Base-by-base conservation (phyloP, 2,797 vertebrate genomes). In the Falco naumanni region DNA sequence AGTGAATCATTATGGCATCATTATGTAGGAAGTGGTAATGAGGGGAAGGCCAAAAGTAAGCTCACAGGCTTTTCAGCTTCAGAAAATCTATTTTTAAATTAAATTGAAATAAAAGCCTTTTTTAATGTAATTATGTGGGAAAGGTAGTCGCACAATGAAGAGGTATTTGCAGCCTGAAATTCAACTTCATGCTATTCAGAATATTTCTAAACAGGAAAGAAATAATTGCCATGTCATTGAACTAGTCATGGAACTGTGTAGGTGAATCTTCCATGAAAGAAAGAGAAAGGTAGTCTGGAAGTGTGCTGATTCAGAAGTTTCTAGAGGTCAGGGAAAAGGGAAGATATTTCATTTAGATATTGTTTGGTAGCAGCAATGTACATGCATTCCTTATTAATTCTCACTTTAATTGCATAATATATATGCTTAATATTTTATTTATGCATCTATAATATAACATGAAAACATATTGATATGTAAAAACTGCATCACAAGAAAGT, bases 191-290 rank as follows among this genome's bases (percentile, higher is more conserved):
- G 18, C 26, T 71, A n/a, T 71, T 80, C 3, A 4, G 50, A 39
- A 28, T 93, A 66, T 87, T 92, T 90, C 66, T 82, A 89, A 93
- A 93, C 81, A 76, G 84, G 81, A 88, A 94, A 86, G 59, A 84
- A 83, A 93, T 41, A 43, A 14, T 85, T 93, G 47, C 69, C 9
- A 3, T 90, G 84, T 86, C 70, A 93, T 20, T 93, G 93, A 95
- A 57, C 54, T 29, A 29, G 18, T 54, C 51, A 81, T 20, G 59
- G 57, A 76, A 65, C 57, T 91, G 50, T 54, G 22, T 14, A 51
- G 26, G 25, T 24, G 6, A 77, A 17, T 51, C 33, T 47, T 82
- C 47, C 53, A 53, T 43, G 37, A 17, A 28, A 64, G 56, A 68
- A 74, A 87, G 19, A 79, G 19, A 48, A 89, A 64, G 12, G 21